phyloP scores from a whole-genome alignment of 2,113 vertebrate species.

The Fulica atra region DNA sequence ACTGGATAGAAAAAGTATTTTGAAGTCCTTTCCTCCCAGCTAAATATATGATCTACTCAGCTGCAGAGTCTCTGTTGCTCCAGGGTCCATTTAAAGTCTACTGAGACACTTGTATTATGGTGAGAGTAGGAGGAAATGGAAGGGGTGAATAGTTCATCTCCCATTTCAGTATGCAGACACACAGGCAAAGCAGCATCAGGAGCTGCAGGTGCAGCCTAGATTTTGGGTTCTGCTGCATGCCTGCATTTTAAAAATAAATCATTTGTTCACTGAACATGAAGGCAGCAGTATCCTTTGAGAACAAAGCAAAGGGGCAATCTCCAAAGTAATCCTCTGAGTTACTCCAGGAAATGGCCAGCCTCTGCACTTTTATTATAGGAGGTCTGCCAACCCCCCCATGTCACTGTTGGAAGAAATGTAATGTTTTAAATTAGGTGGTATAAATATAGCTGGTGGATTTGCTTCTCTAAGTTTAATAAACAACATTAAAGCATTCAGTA shows the following conservation, averaged over 20 bases:
- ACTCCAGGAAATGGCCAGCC: neutral
- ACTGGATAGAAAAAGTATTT: neutral
- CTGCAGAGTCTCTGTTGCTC: neutral
- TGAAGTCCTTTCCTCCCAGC: neutral
- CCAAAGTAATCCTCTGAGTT: neutral
- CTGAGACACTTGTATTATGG: slow-evolving; percentile 15
- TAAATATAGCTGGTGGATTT: neutral
- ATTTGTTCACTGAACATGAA: neutral
- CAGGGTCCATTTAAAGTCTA: slow-evolving; percentile 48
- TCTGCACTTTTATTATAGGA: neutral
- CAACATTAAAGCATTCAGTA: neutral
- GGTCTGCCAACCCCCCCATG: neutral
- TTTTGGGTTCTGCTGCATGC: neutral
- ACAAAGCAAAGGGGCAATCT: neutral
- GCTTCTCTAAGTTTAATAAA: neutral
- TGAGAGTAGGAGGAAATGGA: neutral
- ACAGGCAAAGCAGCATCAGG: neutral
- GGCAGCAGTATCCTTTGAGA: neutral
- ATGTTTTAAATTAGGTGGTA: neutral
- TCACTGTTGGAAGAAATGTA: neutral
- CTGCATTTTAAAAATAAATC: slow-evolving; percentile 14
- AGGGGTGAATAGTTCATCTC: slow-evolving; percentile 44
- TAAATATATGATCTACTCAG: neutral
- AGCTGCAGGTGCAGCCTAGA: slow-evolving; percentile 30
- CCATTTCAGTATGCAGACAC: neutral